Percentiles rank a stretch among this genome's conserved stretches.
Evolutionary conservation across 1,140 invertebrate species (phyloP).

Genomic region (Episyrphus balteatus): DNA sequence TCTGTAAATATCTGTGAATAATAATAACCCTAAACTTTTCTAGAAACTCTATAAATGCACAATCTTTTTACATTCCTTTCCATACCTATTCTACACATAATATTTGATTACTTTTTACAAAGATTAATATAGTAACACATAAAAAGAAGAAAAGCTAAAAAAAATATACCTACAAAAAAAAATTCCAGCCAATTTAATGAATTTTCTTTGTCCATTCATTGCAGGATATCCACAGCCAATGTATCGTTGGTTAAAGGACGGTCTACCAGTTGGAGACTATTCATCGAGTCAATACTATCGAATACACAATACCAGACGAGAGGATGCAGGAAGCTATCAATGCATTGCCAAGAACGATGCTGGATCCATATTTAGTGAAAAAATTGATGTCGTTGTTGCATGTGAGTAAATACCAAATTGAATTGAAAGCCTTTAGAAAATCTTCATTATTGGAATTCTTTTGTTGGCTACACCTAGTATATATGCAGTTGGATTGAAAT

Average conservation of each 20-base stretch:
- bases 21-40: too few relatives aligned
- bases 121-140: too few relatives aligned
- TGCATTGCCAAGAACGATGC: slow-evolving; percentile 83
- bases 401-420: slow-evolving; percentile 54
- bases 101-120: background rate
- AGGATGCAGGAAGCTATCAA: slow-evolving; percentile 79
- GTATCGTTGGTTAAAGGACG: slow-evolving; percentile 84
- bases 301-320: slow-evolving; percentile 62
- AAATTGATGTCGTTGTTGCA: slow-evolving; percentile 73
- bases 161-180: background rate
- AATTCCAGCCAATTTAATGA: background rate
- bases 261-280: slow-evolving; percentile 57
- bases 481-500: too few relatives aligned
- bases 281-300: slow-evolving; percentile 67
- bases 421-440: too few relatives aligned
- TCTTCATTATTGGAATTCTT: too few relatives aligned
- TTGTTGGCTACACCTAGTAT: too few relatives aligned
- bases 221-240: slow-evolving; percentile 75
- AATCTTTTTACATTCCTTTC: background rate
- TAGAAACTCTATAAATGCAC: slow-evolving; percentile 1
- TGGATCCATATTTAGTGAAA: slow-evolving; percentile 81
- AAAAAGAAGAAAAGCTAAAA: too few relatives aligned
- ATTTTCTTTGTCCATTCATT: slow-evolving; percentile 9
- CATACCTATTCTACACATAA: background rate
- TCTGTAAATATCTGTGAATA: too few relatives aligned